These are phyloP conservation scores for Xiphophorus hellerii DNA, from an alignment of 2,113 vertebrate species.

Conservation along the genomic window DNA sequence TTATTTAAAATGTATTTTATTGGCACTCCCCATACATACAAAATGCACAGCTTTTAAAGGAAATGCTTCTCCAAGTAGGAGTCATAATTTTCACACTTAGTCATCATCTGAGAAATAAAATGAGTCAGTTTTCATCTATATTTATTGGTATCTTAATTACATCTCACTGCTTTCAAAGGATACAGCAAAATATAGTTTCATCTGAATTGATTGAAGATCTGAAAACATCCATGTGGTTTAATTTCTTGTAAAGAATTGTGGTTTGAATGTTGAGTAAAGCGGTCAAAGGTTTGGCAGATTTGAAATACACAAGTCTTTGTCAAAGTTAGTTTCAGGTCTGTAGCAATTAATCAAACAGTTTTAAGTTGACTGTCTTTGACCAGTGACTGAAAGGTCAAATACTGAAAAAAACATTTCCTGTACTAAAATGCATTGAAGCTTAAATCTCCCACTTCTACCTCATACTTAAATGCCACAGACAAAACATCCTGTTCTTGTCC, in stretches of 20 bases:
- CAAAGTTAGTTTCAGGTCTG: neutral
- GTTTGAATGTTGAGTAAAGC: neutral
- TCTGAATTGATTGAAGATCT: neutral
- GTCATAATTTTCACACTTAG: conserved; percentile 6
- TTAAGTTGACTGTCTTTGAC: neutral
- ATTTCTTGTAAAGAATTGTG: neutral
- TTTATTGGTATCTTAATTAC: conserved; percentile 4
- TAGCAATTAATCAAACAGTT: neutral
- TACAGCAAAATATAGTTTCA: conserved; percentile 3
- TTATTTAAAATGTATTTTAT: neutral
- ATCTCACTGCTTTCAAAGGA: neutral
- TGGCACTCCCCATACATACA: neutral
- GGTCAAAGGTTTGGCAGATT: neutral
- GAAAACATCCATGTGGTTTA: neutral
- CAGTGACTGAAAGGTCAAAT: neutral
- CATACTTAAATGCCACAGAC: neutral
- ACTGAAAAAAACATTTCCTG: no score
- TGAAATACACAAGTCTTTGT: neutral
- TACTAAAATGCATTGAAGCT: neutral
- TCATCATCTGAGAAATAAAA: conserved; percentile 10
- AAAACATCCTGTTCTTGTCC: neutral
- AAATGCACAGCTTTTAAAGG: neutral
- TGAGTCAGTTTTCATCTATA: neutral
- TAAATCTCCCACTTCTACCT: neutral
- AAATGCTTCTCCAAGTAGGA: neutral